Conservation (phyloP, 2,888 invertebrate genomes). For the Listrodromus nycthemerus region DNA sequence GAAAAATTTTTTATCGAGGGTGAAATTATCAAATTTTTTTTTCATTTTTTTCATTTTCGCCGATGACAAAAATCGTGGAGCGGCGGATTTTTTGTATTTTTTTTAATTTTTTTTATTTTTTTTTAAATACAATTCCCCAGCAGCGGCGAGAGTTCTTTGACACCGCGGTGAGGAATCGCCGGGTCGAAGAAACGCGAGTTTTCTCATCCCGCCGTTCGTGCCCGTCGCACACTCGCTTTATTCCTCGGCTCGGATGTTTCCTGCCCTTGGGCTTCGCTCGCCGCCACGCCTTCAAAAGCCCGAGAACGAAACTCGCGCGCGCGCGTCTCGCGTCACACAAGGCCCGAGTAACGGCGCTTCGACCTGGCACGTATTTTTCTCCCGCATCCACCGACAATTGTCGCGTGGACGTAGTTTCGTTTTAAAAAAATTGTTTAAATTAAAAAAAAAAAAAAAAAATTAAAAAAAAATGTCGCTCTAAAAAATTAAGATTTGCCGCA, state of each 20-base stretch:
- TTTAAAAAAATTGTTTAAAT: too few relatives aligned
- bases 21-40: slow-evolving; percentile 2
- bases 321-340: slow-evolving; percentile 6
- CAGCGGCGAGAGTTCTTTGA: slow-evolving; percentile 73
- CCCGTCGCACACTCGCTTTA: slow-evolving; percentile 43
- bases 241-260: slow-evolving; percentile 37
- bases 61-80: slow-evolving; percentile 30
- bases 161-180: slow-evolving; percentile 68
- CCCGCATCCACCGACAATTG: neutral
- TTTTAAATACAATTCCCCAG: slow-evolving; percentile 64
- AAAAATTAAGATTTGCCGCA: slow-evolving; percentile 5
- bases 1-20: too few relatives aligned
- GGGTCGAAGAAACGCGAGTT: slow-evolving; percentile 39
- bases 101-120: neutral
- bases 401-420: neutral
- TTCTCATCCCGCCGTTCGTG: slow-evolving; percentile 20
- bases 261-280: slow-evolving; percentile 56
- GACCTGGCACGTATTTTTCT: slow-evolving; percentile 8
- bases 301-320: slow-evolving; percentile 9
- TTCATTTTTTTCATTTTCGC: neutral
- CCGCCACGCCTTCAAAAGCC: slow-evolving; percentile 51
- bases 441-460: neutral
- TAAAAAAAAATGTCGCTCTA: neutral
- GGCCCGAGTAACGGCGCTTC: too few relatives aligned
- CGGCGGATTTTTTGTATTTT: slow-evolving; percentile 33